phyloP scores from a whole-genome alignment of 2,888 invertebrate species.

The Coleophora flavipennella region DNA sequence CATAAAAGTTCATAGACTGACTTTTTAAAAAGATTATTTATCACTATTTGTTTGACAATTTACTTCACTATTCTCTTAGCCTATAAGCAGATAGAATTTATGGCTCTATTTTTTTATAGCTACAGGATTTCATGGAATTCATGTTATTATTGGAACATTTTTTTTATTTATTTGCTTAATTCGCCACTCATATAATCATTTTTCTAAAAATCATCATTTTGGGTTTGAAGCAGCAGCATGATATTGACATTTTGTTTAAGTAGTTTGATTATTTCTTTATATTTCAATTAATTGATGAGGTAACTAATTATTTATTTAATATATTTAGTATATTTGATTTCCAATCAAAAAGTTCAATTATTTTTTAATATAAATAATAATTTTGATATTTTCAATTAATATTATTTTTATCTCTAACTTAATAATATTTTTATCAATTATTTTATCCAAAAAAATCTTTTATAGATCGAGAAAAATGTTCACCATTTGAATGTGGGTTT shows the following conservation, averaged over 20 bases:
- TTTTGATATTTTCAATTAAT: conserved; percentile 40
- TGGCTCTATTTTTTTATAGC: conserved; percentile 79
- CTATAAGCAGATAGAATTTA: conserved; percentile 75
- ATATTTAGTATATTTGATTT: conserved; percentile 80
- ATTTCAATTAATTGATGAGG: conserved; percentile 80
- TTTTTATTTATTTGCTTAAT: conserved; percentile 40
- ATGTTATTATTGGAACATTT: conserved; percentile 75
- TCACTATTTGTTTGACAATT: conserved; percentile 48
- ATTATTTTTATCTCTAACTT: conserved; percentile 54
- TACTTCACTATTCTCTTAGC: conserved; percentile 79
- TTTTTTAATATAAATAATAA: conserved; percentile 74
- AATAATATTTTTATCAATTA: conserved; percentile 60
- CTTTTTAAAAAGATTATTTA: conserved; percentile 56
- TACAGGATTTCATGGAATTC: conserved; percentile 83
- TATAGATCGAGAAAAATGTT: conserved; percentile 75
- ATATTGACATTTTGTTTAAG: conserved; percentile 58
- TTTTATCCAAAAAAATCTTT: conserved; percentile 73
- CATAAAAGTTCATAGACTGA: no score
- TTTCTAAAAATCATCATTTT: conserved; percentile 46
- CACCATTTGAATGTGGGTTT: conserved; percentile 73
- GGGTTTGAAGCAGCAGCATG: conserved; percentile 54
- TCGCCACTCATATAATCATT: conserved; percentile 40
- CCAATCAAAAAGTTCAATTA: conserved; percentile 77
- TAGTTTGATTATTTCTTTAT: conserved; percentile 54
- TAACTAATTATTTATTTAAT: conserved; percentile 76